These are phyloP conservation scores for Apodemia mormo DNA, from an alignment of 2,888 invertebrate species.

Conservation along the genomic window DNA sequence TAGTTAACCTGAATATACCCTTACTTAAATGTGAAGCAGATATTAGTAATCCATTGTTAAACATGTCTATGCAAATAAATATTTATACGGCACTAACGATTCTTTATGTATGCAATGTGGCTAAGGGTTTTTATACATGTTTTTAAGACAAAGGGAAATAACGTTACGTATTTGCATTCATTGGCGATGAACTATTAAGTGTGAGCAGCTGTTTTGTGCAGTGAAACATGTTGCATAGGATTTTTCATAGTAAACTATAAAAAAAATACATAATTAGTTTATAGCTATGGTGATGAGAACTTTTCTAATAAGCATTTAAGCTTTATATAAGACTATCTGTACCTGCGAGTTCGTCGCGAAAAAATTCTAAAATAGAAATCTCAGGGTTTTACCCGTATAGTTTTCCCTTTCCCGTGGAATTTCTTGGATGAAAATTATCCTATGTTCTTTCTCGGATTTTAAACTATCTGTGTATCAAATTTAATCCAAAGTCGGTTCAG, in stretches of 20 bases:
- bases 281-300: neutral
- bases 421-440: no score
- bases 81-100: slow-evolving; percentile 56
- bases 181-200: slow-evolving; percentile 24
- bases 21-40: slow-evolving; percentile 37
- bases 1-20: neutral
- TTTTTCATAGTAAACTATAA: slow-evolving; percentile 7
- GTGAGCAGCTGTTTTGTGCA: slow-evolving; percentile 6
- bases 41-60: slow-evolving; percentile 66
- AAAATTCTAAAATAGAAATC: no score
- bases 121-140: slow-evolving; percentile 49
- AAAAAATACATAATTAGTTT: neutral
- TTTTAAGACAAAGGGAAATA: slow-evolving; percentile 34
- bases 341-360: no score
- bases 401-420: no score
- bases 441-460: no score
- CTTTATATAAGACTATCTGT: no score
- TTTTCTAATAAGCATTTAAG: neutral
- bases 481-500: no score
- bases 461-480: no score
- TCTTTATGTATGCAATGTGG: slow-evolving; percentile 52
- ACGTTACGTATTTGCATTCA: slow-evolving; percentile 28
- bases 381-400: no score
- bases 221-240: slow-evolving; percentile 9
- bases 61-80: slow-evolving; percentile 65